A percentile compares a stretch with the other conserved stretches of the same genome.
Evolutionary conservation across 37 sponge, comb jelly and placozoan species (phyloP).

Genomic region (Oscarella lobularis): DNA sequence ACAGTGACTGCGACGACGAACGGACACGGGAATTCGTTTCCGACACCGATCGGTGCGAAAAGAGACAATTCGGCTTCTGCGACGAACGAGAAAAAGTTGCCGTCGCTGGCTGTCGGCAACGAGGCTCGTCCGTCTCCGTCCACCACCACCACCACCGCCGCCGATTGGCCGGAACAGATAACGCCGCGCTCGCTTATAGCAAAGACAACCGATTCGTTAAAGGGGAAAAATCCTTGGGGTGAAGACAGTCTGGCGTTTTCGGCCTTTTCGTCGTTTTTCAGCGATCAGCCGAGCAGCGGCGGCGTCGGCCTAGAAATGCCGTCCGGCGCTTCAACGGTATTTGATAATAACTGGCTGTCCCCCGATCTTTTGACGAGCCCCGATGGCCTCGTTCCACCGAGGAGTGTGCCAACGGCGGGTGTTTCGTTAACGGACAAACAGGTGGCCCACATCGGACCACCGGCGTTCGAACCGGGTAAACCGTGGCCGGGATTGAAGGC

Average conservation of each 20-base stretch:
- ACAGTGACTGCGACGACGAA: too few species aligned
- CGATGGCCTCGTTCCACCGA: background rate
- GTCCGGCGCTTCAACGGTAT: background rate
- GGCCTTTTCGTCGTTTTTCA: background rate
- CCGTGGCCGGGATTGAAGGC: background rate
- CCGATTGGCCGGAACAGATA: background rate
- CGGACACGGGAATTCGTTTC: too few species aligned
- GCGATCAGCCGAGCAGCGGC: background rate
- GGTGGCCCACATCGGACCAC: background rate
- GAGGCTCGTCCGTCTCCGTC: too few species aligned
- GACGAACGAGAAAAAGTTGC: too few species aligned
- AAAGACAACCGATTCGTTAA: background rate
- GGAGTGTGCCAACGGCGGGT: background rate
- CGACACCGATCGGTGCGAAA: too few species aligned
- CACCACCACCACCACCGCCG: background rate
- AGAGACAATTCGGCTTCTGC: too few species aligned
- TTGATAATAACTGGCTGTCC: background rate
- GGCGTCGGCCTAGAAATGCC: background rate
- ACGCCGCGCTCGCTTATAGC: too few species aligned
- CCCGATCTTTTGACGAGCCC: background rate
- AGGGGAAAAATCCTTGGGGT: background rate
- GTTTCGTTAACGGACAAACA: background rate
- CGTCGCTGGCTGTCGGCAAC: too few species aligned
- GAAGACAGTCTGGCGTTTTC: background rate
- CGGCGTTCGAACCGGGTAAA: background rate